Evolutionary conservation across 2,888 invertebrate species (phyloP).

Genomic region (Polyommatus icarus): DNA sequence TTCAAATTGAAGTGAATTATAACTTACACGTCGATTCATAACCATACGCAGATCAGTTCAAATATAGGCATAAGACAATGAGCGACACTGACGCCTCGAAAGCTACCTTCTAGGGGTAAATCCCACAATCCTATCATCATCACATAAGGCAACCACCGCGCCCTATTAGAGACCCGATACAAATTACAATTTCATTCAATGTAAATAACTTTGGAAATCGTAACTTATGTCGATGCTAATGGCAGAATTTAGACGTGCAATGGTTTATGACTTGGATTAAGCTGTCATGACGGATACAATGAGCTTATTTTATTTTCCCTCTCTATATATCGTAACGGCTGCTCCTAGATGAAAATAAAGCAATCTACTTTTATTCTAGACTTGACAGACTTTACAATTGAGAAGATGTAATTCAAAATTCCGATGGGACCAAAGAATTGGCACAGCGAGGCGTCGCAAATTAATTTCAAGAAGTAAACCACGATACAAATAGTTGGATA

Average conservation of each 20-base stretch:
- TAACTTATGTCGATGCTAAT: constrained; percentile 59
- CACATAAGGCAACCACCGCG: constrained; percentile 59
- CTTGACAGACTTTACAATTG: not conserved
- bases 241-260: constrained; percentile 66
- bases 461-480: constrained; percentile 46
- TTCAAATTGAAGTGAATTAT: constrained; percentile 33
- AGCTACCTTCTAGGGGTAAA: constrained; percentile 55
- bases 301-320: constrained; percentile 52
- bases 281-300: constrained; percentile 58
- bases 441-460: constrained; percentile 37
- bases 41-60: constrained; percentile 47
- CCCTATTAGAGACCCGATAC: constrained; percentile 60
- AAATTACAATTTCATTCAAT: constrained; percentile 78
- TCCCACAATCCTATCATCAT: constrained; percentile 52
- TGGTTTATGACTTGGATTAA: constrained; percentile 67
- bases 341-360: not conserved
- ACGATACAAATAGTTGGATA: constrained; percentile 58
- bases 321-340: constrained; percentile 33
- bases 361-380: not conserved
- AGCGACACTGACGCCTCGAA: constrained; percentile 59
- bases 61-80: constrained; percentile 60
- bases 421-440: not conserved
- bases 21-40: constrained; percentile 35
- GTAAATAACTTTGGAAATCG: constrained; percentile 60
- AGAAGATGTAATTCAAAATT: not conserved